Percentiles rank a stretch among this genome's conserved stretches.
Conservation (phyloP, 2,888 invertebrate genomes). For the Chorisops tibialis region DNA sequence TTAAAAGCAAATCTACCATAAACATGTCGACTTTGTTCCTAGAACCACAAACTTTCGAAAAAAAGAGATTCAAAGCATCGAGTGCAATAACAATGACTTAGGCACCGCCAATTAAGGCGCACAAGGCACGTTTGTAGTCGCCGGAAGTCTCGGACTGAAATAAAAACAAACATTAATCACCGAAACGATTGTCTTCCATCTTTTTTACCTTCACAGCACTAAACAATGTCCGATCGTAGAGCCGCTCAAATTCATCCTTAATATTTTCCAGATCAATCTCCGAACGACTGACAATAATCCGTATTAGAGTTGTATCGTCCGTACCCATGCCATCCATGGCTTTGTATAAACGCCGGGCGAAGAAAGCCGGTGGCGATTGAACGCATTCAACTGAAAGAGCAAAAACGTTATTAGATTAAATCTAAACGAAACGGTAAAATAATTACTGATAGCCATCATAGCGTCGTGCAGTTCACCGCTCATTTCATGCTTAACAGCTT, state of each 20-base stretch:
- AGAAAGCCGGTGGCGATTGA: conserved; percentile 62
- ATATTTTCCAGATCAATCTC: conserved; percentile 67
- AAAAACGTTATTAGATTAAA: not conserved
- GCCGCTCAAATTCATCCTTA: conserved; percentile 64
- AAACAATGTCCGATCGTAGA: conserved; percentile 64
- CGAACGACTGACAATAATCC: conserved; percentile 64
- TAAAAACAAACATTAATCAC: no score
- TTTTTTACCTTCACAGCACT: conserved; percentile 59
- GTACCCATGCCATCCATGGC: conserved; percentile 69
- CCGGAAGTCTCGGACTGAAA: no score
- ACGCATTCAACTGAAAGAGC: conserved; percentile 63
- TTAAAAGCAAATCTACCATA: no score
- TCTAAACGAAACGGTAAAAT: not conserved
- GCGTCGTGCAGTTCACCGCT: conserved; percentile 64
- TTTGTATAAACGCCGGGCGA: conserved; percentile 61
- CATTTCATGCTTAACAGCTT: conserved; percentile 63
- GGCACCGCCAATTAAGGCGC: no score
- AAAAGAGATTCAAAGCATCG: no score
- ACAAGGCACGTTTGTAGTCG: no score
- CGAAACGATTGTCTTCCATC: no score
- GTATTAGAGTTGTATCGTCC: conserved; percentile 64
- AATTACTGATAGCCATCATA: conserved; percentile 62
- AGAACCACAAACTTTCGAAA: no score
- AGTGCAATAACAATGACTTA: no score
- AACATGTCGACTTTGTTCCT: no score